Evolutionary conservation across 64 coral and sea anemone species (phyloP), one percentile per base, ranked within the genome.

Genomic region (Montipora capricornis): DNA sequence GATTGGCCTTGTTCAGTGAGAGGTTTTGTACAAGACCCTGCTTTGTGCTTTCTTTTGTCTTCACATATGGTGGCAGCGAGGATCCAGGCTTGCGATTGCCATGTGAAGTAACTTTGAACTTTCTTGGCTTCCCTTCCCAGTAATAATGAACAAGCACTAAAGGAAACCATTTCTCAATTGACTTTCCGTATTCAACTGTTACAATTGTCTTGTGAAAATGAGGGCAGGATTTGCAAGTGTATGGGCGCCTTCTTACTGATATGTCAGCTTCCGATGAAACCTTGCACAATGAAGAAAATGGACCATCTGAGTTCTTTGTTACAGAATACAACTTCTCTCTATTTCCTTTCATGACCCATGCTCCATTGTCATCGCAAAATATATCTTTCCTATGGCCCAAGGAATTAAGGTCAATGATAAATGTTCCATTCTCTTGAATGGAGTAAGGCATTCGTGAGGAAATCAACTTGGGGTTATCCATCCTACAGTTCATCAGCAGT

Each of bases 391-490:
- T 68, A 49, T 47, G 44, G 67, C 5, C 62, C 11, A 85, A 49
- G 59, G 82, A 85, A 66, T 85, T 55, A 20, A 85, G 67, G 82
- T 82, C 80, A 82, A 82, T 62, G 45, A 82, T 58, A 59, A 82
- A 82, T 52, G 49, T 83, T 37, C 11, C 81, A 83, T 55, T 83
- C 55, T 83, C 57, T 66, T 83, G 81, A 66, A 84, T 84, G 51
- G 81, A 24, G 57, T 64, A 80, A 80, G 76, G 88, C 88, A 90
- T 45, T 58, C 44, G 58, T 69, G 76, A 90, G 10, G 88, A 90
- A 90, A 67, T 90, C 88, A 90, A 80, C 60, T 90, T 77, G 74
- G 88, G 88, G 60, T 90, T 90, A 90, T 90, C 77, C 55, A 80
- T 90, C 74, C 76, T 78, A 90, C 76, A 80, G 77, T 90, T 90